These are phyloP conservation scores for Gavialis gangeticus DNA, from an alignment of 2,113 vertebrate species.

Conservation along the genomic window DNA sequence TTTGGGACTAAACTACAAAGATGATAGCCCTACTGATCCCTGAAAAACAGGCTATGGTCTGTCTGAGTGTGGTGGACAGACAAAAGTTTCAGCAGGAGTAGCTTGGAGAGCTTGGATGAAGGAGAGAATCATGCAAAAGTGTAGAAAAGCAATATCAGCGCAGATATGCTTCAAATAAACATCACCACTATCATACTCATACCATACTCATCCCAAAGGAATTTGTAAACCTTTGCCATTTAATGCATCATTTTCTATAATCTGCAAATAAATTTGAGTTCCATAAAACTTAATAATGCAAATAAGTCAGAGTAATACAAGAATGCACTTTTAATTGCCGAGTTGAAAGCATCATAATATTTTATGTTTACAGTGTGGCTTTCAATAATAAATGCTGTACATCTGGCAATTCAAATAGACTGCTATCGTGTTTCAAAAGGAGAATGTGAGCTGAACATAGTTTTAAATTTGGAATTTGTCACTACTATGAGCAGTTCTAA, in stretches of 20 bases:
- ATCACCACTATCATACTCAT: background rate
- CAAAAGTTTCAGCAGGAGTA: background rate
- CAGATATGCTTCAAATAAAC: background rate
- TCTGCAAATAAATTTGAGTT: background rate
- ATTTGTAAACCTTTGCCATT: accelerated
- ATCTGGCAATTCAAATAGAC: background rate
- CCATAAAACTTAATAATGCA: background rate
- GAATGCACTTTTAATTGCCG: background rate
- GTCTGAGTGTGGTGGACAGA: background rate
- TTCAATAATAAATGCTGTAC: background rate
- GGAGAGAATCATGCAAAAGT: background rate
- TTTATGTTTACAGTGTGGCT: background rate
- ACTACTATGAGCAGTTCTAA: background rate
- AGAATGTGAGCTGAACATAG: background rate
- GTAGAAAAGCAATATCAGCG: background rate
- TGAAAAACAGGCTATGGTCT: background rate
- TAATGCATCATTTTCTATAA: background rate
- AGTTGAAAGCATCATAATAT: background rate
- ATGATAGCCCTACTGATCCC: background rate
- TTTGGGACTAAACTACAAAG: background rate
- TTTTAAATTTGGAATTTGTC: background rate
- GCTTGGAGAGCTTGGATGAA: background rate
- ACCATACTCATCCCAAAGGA: background rate
- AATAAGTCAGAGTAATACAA: background rate
- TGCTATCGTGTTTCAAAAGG: background rate